These are phyloP conservation scores for Chaetophractus vellerosus DNA, from an alignment of 2,797 vertebrate genomes.

Conservation along the genomic window DNA sequence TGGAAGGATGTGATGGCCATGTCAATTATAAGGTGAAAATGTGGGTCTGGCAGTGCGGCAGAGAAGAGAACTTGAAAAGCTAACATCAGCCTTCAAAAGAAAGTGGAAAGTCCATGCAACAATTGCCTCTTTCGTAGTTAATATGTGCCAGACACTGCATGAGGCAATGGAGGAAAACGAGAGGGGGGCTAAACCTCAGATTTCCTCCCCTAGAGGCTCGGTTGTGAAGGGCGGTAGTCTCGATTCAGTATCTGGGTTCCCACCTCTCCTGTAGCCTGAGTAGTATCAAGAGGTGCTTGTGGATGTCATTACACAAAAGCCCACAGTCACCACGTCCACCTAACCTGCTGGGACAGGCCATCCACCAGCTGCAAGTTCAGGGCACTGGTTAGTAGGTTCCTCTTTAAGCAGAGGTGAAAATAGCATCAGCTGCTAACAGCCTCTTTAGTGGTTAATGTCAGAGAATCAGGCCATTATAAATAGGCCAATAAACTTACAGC, in stretches of 20 bases:
- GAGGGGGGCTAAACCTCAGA: no score
- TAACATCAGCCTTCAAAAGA: background rate
- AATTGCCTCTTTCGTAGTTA: background rate
- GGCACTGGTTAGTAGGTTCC: slow-evolving; percentile 36
- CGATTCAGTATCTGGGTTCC: background rate
- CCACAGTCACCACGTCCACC: background rate
- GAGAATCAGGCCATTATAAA: slow-evolving; percentile 9
- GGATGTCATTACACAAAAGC: background rate
- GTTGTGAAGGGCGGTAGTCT: background rate
- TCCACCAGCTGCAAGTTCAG: background rate
- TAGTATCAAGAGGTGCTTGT: background rate
- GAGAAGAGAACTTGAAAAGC: background rate
- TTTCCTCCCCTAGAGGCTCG: background rate
- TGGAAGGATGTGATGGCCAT: background rate
- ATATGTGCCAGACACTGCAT: background rate
- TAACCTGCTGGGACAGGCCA: background rate
- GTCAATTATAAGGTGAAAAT: background rate
- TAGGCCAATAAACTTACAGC: background rate
- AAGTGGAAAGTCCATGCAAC: background rate
- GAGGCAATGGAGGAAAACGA: background rate
- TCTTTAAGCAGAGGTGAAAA: slow-evolving; percentile 37
- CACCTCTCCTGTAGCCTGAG: background rate
- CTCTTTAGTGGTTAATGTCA: background rate
- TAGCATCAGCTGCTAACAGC: background rate
- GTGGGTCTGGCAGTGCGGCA: background rate